Base-by-base conservation (phyloP, 2,888 invertebrate genomes). In the Steromphala cineraria region DNA sequence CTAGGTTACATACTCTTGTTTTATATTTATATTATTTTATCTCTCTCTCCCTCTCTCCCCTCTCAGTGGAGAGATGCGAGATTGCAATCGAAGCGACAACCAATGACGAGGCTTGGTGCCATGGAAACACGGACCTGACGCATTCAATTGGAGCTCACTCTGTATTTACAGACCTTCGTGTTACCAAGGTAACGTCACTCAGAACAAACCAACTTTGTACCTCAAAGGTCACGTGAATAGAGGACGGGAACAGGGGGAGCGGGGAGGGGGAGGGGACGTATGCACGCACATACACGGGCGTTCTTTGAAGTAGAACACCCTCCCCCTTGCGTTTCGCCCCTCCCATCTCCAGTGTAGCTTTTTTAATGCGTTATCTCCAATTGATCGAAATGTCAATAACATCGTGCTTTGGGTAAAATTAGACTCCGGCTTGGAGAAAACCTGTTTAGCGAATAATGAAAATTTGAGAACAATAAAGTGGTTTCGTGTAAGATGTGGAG, bases 101-200 rank as follows among this genome's bases (percentile, higher is more conserved):
- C 46, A 24, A 75, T 46, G 46, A 52, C 75, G 75, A 75, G 46
- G 15, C 24, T 75, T 53, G n/a, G 75, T 52, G 8, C 75, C 52
- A 75, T 52, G 52, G 75, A 52, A 75, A 75, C 75, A 52, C 28
- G 46, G 24, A 24, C 40, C 24, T 40, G 52, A 52, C 75, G 40
- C 21, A 24, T 46, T 52, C 52, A 75, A 75, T 52, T 40, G 75
- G 75, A 75, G 75, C 46, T 75, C 75, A 52, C 21, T 15, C 24
- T 40, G 52, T 81, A 79, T 81, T 81, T 81, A 81, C 81, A 78
- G 75, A 74, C 62, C 52, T 62, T 75, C 56, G 53, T 76, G 81
- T 81, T 81, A 53, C 81, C 78, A 79, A 75, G 79, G 81, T 24
- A 62, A 81, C 79, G 67, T 75, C 79, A 79, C 67, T 75, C 28